These are phyloP conservation scores for Hippocampus barbouri DNA, from an alignment of 2,113 vertebrate species.

Conservation along the genomic window DNA sequence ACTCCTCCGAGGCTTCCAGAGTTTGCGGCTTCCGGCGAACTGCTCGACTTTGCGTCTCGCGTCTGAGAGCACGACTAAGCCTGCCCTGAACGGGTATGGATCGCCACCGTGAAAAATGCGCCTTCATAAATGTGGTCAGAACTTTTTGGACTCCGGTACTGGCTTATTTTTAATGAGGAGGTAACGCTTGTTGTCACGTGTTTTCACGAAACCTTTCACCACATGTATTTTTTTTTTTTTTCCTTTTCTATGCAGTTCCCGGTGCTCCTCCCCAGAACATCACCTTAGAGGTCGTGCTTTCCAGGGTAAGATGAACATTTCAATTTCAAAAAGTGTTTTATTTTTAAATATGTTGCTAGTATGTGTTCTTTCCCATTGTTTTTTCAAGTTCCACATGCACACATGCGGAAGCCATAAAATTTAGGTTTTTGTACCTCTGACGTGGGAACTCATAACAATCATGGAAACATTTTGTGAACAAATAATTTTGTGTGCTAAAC, in stretches of 20 bases:
- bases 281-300: conserved; percentile 59
- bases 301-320: conserved; percentile 51
- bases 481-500: background rate
- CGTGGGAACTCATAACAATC: background rate
- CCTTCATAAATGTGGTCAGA: too few relatives aligned
- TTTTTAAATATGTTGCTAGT: background rate
- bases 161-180: background rate
- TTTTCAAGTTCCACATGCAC: background rate
- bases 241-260: conserved; percentile 44
- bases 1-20: too few relatives aligned
- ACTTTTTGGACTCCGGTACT: too few relatives aligned
- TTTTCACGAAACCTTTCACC: background rate
- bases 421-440: background rate
- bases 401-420: too few relatives aligned
- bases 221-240: background rate
- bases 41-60: too few relatives aligned
- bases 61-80: too few relatives aligned
- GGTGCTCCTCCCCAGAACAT: conserved; percentile 62
- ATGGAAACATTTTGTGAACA: background rate
- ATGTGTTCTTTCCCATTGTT: background rate
- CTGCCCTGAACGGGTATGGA: too few relatives aligned
- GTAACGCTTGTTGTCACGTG: background rate
- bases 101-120: too few relatives aligned
- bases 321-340: background rate
- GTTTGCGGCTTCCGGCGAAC: too few relatives aligned